Evolutionary conservation across 2,797 vertebrate genomes (phyloP), one percentile per base, ranked within the genome.

Genomic region (Scyliorhinus canicula): DNA sequence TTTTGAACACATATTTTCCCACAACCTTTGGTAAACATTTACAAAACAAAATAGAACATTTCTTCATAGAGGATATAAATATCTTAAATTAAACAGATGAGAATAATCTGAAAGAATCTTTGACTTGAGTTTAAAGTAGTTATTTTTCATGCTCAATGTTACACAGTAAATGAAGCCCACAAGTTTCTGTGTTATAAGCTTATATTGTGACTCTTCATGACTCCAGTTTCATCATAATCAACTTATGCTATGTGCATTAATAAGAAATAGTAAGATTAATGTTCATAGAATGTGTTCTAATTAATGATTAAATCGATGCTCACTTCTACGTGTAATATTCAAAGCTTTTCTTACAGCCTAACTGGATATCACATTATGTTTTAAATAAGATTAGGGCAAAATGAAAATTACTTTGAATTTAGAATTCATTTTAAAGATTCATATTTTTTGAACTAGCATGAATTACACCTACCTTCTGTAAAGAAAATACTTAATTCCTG

Each of bases 321-420:
- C 60, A 91, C 57, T 91, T 65, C n/a, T 26, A 44, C 21, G 44
- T 2, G 0, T 91, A 91, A 65, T 91, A 65, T 91, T 24, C n/a
- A 65, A 21, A 65, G n/a, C 21, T 91, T 65, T 91, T 91, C 60
- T 44, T 63, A 3, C 60, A 44, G n/a, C 11, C n/a, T 44, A 65
- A 91, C 60, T 65, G 60, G 60, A 63, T 91, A 91, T 91, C 24
- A 44, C 60, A 65, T 65, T 91, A 28, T 3, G 57, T 91, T 65
- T 91, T 44, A 91, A 65, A 91, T 65, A 91, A 91, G 88, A 91
- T 91, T 26, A 91, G 35, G n/a, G 21, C 8, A 91, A 65, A 91
- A 65, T 91, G 88, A 91, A 91, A 91, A 91, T 65, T 91, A 91
- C 88, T 65, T 65, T 65, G n/a, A 65, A 91, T 40, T 91, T 91